Percentiles rank a stretch among this genome's conserved stretches.
phyloP scores from a whole-genome alignment of 2,797 vertebrate species.

The Pseudochaenichthys georgianus region DNA sequence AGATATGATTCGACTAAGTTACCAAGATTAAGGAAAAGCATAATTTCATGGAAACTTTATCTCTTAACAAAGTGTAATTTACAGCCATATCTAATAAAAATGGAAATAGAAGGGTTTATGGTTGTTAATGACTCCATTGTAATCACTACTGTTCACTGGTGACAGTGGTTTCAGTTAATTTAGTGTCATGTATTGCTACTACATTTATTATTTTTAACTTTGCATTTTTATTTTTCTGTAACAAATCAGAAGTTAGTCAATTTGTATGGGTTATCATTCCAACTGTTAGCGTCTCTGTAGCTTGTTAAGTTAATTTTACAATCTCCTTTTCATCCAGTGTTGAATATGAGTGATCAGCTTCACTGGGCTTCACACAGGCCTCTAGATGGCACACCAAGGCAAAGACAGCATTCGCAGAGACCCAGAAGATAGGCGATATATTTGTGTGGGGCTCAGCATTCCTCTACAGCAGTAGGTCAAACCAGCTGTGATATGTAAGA shows the following conservation, averaged over 20 bases:
- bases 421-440: slow-evolving; percentile 35
- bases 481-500: slow-evolving; percentile 50
- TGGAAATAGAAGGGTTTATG: slow-evolving; percentile 1
- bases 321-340: slow-evolving; percentile 18
- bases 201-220: not conserved
- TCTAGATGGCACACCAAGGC: slow-evolving; percentile 86
- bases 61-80: slow-evolving; percentile 6
- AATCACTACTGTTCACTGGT: not conserved
- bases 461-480: slow-evolving; percentile 49
- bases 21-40: not conserved
- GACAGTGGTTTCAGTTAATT: not conserved
- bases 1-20: slow-evolving; percentile 5
- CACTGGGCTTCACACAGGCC: slow-evolving; percentile 67
- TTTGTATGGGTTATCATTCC: not conserved
- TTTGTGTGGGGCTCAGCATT: slow-evolving; percentile 62
- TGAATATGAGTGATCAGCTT: slow-evolving; percentile 51
- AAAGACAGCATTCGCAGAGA: slow-evolving; percentile 67
- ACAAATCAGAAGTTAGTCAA: not conserved
- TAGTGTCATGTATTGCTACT: not conserved
- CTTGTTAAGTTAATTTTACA: slow-evolving; percentile 10
- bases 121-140: not conserved
- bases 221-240: not conserved
- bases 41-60: slow-evolving; percentile 19
- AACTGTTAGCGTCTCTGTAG: not conserved
- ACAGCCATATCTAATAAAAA: not conserved